These are phyloP conservation scores for Falco novaeseelandiae DNA, from an alignment of 2,797 vertebrate genomes.

Conservation along the genomic window DNA sequence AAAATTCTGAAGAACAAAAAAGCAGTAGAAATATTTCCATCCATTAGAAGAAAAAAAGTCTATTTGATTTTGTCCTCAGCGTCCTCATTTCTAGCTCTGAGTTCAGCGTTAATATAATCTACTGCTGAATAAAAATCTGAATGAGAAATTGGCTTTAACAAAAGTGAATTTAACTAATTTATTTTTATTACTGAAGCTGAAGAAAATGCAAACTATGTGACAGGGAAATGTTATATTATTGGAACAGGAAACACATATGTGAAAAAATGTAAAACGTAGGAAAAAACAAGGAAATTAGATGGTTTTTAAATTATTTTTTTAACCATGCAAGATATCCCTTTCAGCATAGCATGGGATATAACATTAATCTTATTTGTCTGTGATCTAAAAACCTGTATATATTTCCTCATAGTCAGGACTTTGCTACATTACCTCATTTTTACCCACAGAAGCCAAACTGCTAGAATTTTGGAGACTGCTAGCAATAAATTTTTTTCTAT, in stretches of 20 bases:
- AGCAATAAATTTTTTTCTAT: not conserved
- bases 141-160: not conserved
- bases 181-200: constrained; percentile 16
- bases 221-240: not conserved
- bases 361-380: constrained; percentile 23
- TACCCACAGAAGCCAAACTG: constrained; percentile 30
- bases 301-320: not conserved
- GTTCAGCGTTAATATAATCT: not conserved
- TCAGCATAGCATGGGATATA: not conserved
- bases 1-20: not conserved
- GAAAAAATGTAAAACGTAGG: not conserved
- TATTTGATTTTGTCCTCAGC: not conserved
- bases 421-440: constrained; percentile 46
- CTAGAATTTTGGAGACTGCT: not conserved
- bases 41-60: not conserved
- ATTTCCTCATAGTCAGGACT: not conserved
- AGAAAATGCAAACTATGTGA: not conserved
- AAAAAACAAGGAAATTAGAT: not conserved
- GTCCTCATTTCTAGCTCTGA: not conserved
- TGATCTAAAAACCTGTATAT: not conserved
- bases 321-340: not conserved
- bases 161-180: not conserved
- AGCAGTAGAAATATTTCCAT: not conserved
- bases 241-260: not conserved
- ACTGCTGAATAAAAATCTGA: not conserved